Percentiles rank a stretch among this genome's conserved stretches.
phyloP scores from a whole-genome alignment of 2,113 vertebrate species.

The Mastomys coucha region DNA sequence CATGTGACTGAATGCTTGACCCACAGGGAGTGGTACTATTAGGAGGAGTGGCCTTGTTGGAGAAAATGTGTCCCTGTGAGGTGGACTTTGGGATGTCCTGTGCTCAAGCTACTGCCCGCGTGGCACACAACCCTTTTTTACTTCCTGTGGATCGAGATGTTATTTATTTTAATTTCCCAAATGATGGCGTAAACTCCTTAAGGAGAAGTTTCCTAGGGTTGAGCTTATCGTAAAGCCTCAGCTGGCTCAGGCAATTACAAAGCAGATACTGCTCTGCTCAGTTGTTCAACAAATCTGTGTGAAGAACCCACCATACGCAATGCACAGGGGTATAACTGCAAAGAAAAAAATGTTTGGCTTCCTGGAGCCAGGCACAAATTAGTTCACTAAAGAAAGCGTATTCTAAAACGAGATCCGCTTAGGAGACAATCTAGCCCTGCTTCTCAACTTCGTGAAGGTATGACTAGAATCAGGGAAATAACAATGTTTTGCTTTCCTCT shows the following conservation, averaged over 20 bases:
- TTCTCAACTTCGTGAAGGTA: slow-evolving; percentile 11
- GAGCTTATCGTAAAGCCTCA: background rate
- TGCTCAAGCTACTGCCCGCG: too few relatives aligned
- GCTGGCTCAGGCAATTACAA: background rate
- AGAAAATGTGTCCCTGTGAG: too few relatives aligned
- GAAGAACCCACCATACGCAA: background rate
- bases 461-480: background rate
- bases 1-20: too few relatives aligned
- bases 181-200: background rate
- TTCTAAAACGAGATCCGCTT: background rate
- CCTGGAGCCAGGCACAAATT: background rate
- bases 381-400: background rate
- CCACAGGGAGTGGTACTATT: too few relatives aligned
- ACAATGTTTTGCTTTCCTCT: slow-evolving; percentile 3
- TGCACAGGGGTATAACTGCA: background rate
- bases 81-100: too few relatives aligned
- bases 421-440: background rate
- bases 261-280: background rate
- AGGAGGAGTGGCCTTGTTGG: too few relatives aligned
- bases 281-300: background rate
- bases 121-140: too few relatives aligned
- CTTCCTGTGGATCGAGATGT: background rate
- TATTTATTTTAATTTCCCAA: slow-evolving; percentile 39
- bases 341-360: background rate
- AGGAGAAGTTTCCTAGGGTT: background rate